These are phyloP conservation scores for Xenus cinereus DNA, from an alignment of 2,113 vertebrate species.

Conservation along the genomic window DNA sequence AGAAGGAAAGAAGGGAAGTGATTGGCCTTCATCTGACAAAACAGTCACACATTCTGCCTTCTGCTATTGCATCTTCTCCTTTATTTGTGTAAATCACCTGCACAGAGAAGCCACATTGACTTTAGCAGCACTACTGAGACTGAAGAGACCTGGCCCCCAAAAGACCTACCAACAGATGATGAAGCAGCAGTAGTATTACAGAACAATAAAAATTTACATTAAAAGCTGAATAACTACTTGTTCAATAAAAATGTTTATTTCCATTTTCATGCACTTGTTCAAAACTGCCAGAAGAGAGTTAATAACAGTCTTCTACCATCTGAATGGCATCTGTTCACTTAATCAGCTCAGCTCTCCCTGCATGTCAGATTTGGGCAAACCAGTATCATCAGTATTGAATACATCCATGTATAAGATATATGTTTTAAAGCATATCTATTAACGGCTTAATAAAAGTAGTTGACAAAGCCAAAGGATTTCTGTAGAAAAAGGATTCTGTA, in stretches of 20 bases:
- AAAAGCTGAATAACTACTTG: not conserved
- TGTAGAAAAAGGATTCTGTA: too few relatives aligned
- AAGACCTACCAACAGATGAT: not conserved
- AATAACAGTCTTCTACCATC: not conserved
- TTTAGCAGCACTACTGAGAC: not conserved
- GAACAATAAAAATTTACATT: not conserved
- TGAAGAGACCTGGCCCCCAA: not conserved
- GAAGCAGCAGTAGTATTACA: not conserved
- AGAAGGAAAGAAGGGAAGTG: not conserved
- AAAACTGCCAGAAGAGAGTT: not conserved
- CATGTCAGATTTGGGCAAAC: not conserved
- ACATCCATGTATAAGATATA: accelerated
- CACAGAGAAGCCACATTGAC: not conserved
- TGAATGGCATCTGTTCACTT: not conserved
- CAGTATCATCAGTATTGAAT: not conserved
- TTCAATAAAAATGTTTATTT: not conserved
- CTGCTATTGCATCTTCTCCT: not conserved
- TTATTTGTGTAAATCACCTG: not conserved
- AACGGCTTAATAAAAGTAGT: not conserved
- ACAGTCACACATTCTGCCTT: not conserved
- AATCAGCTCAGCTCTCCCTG: not conserved
- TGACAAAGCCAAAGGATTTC: not conserved
- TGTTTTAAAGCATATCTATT: not conserved
- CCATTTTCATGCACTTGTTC: not conserved
- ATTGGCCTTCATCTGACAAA: not conserved